Conservation (phyloP, 2,797 vertebrate genomes). For the Sparus aurata region DNA sequence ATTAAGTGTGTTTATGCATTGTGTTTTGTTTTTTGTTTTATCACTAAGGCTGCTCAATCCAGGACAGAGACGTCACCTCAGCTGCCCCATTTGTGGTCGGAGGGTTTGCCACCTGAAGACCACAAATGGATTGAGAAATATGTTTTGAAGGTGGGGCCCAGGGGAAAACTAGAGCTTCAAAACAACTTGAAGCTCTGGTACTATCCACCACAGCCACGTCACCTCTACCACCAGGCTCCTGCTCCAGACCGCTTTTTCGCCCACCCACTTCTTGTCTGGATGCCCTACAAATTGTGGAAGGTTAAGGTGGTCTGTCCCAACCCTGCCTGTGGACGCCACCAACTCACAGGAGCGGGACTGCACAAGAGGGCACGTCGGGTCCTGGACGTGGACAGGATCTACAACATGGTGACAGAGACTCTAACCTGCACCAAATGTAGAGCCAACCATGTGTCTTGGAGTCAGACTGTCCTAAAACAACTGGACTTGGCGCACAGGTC, state of each 20-base stretch:
- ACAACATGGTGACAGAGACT: conserved; percentile 28
- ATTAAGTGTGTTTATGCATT: neutral
- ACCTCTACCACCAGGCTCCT: too few relatives aligned
- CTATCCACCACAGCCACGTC: too few relatives aligned
- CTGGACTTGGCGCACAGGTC: conserved; percentile 4
- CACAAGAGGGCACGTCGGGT: conserved; percentile 16
- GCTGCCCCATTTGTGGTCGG: conserved; percentile 18
- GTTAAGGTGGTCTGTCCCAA: conserved; percentile 28
- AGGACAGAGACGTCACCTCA: neutral
- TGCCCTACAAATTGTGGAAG: conserved; percentile 30
- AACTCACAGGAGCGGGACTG: conserved; percentile 2
- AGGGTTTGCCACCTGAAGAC: conserved; percentile 11
- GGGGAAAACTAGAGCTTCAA: too few relatives aligned
- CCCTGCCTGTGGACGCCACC: neutral
- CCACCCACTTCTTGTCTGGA: conserved; percentile 26
- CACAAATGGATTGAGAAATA: neutral
- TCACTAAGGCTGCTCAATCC: neutral
- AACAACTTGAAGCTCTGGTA: too few relatives aligned
- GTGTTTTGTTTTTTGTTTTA: neutral
- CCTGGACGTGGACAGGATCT: conserved; percentile 9
- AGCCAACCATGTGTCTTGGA: conserved; percentile 20
- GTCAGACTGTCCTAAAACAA: too few relatives aligned
- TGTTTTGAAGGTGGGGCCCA: neutral
- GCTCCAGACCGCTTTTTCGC: conserved; percentile 21
- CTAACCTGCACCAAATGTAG: conserved; percentile 33